Evolutionary conservation across 1,140 invertebrate species (phyloP).

Genomic region (Macrostomum lignano): DNA sequence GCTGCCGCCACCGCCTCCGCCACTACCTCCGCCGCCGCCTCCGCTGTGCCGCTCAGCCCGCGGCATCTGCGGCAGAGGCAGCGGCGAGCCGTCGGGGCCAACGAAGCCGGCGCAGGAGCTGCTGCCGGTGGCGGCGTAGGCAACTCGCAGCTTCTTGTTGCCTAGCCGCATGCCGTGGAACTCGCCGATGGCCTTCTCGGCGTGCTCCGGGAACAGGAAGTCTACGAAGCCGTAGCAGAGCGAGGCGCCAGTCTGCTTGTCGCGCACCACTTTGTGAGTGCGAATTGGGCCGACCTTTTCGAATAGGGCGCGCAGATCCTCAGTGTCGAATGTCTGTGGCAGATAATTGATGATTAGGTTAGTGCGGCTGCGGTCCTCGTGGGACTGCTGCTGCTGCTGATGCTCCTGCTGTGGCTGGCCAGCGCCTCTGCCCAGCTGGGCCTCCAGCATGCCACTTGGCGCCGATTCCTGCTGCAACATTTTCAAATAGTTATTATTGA

Average conservation of each 20-base stretch:
- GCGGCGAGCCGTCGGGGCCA: no score
- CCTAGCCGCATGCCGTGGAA: constrained; percentile 64
- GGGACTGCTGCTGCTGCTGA: constrained; percentile 6
- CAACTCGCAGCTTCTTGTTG: constrained; percentile 1
- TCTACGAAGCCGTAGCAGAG: constrained; percentile 96
- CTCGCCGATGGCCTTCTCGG: constrained; percentile 83
- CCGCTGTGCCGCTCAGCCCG: no score
- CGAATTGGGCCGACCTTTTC: constrained; percentile 37
- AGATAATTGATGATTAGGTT: constrained; percentile 83
- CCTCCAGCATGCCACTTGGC: no score
- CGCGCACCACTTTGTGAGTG: constrained; percentile 54
- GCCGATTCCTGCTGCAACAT: no score
- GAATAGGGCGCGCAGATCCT: constrained; percentile 60
- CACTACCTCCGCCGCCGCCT: no score
- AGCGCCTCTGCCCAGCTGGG: no score
- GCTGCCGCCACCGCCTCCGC: no score
- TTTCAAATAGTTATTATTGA: no score
- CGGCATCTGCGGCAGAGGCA: no score
- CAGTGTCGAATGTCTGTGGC: constrained; percentile 64
- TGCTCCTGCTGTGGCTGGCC: background rate
- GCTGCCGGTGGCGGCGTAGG: constrained; percentile 1
- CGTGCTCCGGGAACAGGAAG: constrained; percentile 78
- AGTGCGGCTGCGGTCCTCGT: constrained; percentile 16
- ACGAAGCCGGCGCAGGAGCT: no score
- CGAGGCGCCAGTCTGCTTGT: constrained; percentile 36